Evolutionary conservation across 30 jellyfish, hydroid and myxozoan genomes (phyloP), one percentile per base, ranked within the genome.

Genomic region (Cassiopea andromeda): DNA sequence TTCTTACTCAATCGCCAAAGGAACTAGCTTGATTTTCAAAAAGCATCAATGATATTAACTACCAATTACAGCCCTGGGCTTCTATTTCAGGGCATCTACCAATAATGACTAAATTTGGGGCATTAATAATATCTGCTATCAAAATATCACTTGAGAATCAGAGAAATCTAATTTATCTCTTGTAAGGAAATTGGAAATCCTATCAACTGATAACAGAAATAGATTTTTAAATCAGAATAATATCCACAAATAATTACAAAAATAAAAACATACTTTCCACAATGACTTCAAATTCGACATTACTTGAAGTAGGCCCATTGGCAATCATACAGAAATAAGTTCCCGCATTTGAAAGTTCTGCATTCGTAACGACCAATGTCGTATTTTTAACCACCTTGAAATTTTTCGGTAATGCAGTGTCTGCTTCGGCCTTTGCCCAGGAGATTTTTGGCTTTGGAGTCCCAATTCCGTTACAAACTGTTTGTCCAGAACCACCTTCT

Each of bases 391-490:
- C 82, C 10, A 79, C 85, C 47, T 72, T 86, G 85, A 82, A 87
- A 74, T 91, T 66, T 46, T 90, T 82, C 61, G 92, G 89, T 18
- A 86, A 48, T 13, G n/a, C 69, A 17, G 74, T 14, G 47, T 87
- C 89, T 10, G 87, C 16, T 44, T 73, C 92, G 2, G 89, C 95
- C 77, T 92, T 69, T 15, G 81, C 87, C 93, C 94, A 89, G 1
- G 87, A 48, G 16, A 89, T 88, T 88, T 48, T 69, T 7, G 98
- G 97, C 85, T 60, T 77, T 12, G 98, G 98, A 43, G n/a, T 69
- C 0, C 97, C 98, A 19, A 71, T 78, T 8, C 98, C 98, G 14
- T 81, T 83, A 75, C 98, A 94, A 43, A 67, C 82, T 7, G 94
- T 90, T 78, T 95, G 48, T 14, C 81, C 98, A n/a, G 98, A 79